Evolutionary conservation across 2,113 vertebrate species (phyloP), one percentile per base, ranked within the genome.

Genomic region (Oncorhynchus kisutch): DNA sequence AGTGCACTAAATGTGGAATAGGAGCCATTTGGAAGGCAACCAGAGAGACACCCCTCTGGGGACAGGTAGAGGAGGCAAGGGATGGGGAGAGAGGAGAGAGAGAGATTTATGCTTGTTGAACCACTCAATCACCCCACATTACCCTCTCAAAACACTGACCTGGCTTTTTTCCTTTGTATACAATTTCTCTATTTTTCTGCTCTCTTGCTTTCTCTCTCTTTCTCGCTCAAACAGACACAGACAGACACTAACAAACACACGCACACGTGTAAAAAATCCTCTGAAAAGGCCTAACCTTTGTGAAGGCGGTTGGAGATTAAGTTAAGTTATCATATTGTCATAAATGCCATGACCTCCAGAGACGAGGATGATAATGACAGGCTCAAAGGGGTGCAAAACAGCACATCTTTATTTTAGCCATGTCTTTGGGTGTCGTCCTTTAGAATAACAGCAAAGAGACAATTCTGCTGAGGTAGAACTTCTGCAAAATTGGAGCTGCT

Each of bases 91-190:
- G 49, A 72, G 65, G 74, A 78, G 48, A 68, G 81, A 34, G 12
- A 27, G 65, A 20, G 76, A 84, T 85, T 89, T 85, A 85, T 82
- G 85, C 84, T 85, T 78, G 87, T 86, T 83, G 84, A 88, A 84
- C 76, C 83, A 78, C 82, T 90, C 88, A 81, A 88, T 92, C 88
- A 89, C 81, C 74, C 68, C 83, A 79, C 75, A 90, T 91, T 90
- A 89, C 83, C 82, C 87, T 85, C 83, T 75, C 79, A 81, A 84
- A 87, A 84, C 70, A 78, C 68, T 57, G 64, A 9, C 66, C 45
- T 49, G 60, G 68, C 84, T 81, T 78, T 39, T 39, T 39, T 39
- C 39, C 39, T 9, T 39, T 39, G 7, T 39, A 39, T 39, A 39
- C 39, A 39, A 67, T 18, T 14, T 5, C 9, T 14, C 31, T 18